phyloP scores from a whole-genome alignment of 1,140 invertebrate species.

The Physella acuta region DNA sequence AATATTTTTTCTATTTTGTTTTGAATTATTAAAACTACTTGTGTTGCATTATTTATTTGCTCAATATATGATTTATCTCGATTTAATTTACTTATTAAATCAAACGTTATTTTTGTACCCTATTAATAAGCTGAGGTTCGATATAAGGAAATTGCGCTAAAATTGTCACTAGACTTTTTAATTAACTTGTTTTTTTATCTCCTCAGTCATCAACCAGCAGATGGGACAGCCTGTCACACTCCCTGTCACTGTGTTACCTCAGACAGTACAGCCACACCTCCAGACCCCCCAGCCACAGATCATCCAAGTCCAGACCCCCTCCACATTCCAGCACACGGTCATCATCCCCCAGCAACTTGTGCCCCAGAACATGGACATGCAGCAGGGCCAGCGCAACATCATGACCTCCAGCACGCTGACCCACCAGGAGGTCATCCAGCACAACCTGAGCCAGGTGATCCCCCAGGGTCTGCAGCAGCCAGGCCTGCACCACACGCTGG shows the following conservation, averaged over 20 bases:
- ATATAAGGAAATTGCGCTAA: too few relatives aligned
- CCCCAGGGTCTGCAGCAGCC: background rate
- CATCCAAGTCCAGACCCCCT: background rate
- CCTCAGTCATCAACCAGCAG: too few relatives aligned
- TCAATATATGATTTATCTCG: too few relatives aligned
- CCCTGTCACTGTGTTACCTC: background rate
- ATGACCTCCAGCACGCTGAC: constrained; percentile 8
- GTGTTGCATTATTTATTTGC: too few relatives aligned
- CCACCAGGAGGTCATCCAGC: background rate
- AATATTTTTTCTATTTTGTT: too few relatives aligned
- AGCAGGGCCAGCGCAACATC: background rate
- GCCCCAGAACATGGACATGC: constrained; percentile 1
- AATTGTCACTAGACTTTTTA: too few relatives aligned
- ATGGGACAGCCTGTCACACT: too few relatives aligned
- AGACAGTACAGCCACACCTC: background rate
- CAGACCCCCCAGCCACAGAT: background rate
- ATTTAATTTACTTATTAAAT: too few relatives aligned
- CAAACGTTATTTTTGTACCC: too few relatives aligned
- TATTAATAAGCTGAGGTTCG: too few relatives aligned
- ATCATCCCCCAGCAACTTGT: constrained; percentile 10
- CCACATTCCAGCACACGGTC: background rate
- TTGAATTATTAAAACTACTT: too few relatives aligned
- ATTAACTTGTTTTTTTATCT: too few relatives aligned
- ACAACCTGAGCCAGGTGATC: background rate
- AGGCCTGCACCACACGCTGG: background rate